Conservation (phyloP, 2,797 vertebrate genomes). For the Pangasius krempfi region DNA sequence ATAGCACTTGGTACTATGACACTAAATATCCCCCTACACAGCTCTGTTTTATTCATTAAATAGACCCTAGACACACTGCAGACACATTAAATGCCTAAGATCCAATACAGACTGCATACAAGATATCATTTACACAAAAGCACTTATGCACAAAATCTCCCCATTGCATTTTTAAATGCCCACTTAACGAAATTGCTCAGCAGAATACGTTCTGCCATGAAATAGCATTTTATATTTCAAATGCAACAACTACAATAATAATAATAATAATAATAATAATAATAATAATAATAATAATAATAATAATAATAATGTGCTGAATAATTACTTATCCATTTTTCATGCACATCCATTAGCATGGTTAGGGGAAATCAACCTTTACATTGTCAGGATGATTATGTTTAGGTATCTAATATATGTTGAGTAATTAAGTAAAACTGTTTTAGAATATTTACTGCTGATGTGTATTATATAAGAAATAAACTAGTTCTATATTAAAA, state of each 20-base stretch:
- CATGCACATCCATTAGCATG: not conserved
- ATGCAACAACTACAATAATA: not conserved
- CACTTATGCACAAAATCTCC: slow-evolving; percentile 42
- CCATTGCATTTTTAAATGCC: slow-evolving; percentile 56
- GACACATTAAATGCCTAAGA: slow-evolving; percentile 43
- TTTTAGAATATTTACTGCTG: not conserved
- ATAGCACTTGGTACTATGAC: slow-evolving; percentile 62
- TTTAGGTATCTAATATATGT: not conserved
- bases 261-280: not conserved
- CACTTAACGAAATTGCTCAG: slow-evolving; percentile 63
- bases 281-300: slow-evolving; percentile 10
- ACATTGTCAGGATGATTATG: not conserved
- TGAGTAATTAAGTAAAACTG: not conserved
- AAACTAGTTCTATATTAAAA: not conserved
- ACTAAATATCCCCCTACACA: slow-evolving; percentile 58
- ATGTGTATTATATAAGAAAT: not conserved
- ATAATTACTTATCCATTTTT: slow-evolving; percentile 27
- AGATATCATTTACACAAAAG: slow-evolving; percentile 47
- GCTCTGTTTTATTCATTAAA: slow-evolving; percentile 57
- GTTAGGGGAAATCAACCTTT: not conserved
- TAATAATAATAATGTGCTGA: slow-evolving; percentile 45
- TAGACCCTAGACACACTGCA: slow-evolving; percentile 50
- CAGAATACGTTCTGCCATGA: slow-evolving; percentile 22
- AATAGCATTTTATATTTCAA: slow-evolving; percentile 29
- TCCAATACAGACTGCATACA: slow-evolving; percentile 39